These are phyloP conservation scores for Drosophila paranaensis DNA, from an alignment of 2,888 invertebrate genomes.

Conservation along the genomic window DNA sequence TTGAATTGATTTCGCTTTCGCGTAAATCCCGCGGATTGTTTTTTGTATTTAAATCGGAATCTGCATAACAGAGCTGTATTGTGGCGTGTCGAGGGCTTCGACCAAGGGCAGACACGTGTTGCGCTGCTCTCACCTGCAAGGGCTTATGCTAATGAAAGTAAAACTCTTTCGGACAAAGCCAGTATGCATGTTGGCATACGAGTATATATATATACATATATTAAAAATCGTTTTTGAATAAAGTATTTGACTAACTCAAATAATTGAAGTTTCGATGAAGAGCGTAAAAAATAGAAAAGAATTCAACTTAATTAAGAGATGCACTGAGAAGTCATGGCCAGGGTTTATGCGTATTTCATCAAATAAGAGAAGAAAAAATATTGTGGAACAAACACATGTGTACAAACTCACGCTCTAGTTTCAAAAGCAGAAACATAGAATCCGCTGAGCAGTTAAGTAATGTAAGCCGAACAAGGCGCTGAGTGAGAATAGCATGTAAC, in stretches of 20 bases:
- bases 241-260: too few species aligned
- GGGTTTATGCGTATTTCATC: too few species aligned
- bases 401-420: too few species aligned
- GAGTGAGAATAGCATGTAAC: background rate
- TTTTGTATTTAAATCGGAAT: slow-evolving; percentile 22
- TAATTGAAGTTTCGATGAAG: too few species aligned
- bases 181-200: background rate
- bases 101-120: slow-evolving; percentile 31
- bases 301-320: background rate
- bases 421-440: too few species aligned
- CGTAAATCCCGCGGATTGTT: slow-evolving; percentile 26
- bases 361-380: too few species aligned
- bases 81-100: slow-evolving; percentile 28
- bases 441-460: background rate
- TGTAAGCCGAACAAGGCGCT: background rate
- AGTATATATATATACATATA: too few species aligned
- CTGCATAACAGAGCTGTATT: slow-evolving; percentile 53
- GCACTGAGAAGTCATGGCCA: too few species aligned
- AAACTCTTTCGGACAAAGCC: background rate
- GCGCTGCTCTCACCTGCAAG: slow-evolving; percentile 9
- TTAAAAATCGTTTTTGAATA: too few species aligned
- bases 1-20: slow-evolving; percentile 20
- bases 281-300: background rate
- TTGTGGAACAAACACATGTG: too few species aligned
- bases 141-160: slow-evolving; percentile 10